These are phyloP conservation scores for Ranitomeya imitator DNA, from an alignment of 2,113 vertebrate species.

Conservation along the genomic window DNA sequence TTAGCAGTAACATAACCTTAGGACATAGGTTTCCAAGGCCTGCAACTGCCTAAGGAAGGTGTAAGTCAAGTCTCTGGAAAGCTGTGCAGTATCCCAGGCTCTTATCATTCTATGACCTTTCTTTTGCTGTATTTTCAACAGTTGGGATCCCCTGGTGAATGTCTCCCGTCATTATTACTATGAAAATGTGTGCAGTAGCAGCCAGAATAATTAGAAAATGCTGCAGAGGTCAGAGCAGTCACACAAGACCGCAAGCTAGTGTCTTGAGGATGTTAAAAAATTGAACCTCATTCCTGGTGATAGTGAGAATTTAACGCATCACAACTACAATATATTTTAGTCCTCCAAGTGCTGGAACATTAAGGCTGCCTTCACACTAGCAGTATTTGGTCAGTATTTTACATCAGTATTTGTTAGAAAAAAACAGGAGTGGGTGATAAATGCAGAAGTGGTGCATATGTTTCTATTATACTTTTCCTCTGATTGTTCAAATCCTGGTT, in stretches of 20 bases:
- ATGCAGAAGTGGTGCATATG: too few relatives aligned
- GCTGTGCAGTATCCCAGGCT: background rate
- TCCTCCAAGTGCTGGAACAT: background rate
- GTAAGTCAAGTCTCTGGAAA: background rate
- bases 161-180: background rate
- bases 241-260: background rate
- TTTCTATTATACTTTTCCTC: too few relatives aligned
- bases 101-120: background rate
- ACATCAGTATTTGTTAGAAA: too few relatives aligned
- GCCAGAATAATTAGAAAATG: conserved; percentile 24
- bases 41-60: background rate
- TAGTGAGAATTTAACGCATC: background rate
- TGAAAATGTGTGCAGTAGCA: conserved; percentile 7
- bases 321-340: background rate
- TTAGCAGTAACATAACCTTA: background rate
- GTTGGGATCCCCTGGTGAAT: conserved; percentile 2
- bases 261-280: conserved; percentile 3
- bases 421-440: too few relatives aligned
- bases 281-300: conserved; percentile 3
- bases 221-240: conserved; percentile 30
- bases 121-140: background rate
- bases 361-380: too few relatives aligned
- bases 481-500: too few relatives aligned
- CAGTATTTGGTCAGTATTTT: too few relatives aligned
- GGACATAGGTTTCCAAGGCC: background rate